Evolutionary conservation across 2,888 invertebrate genomes (phyloP).

Genomic region (Cyclophora punctaria): DNA sequence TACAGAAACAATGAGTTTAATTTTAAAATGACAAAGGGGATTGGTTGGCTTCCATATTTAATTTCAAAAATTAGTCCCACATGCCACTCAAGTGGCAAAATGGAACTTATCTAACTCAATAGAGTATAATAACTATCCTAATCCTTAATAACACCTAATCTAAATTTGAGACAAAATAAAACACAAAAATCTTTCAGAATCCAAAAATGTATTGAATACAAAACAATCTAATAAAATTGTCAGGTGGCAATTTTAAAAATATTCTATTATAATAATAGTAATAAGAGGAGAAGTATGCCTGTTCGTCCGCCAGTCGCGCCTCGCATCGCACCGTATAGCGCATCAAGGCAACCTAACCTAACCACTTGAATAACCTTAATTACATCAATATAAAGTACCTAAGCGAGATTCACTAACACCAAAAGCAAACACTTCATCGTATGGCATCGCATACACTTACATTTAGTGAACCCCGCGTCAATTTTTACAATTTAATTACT

Average conservation of each 20-base stretch:
- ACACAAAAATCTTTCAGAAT: slow-evolving; percentile 38
- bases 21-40: too few species aligned
- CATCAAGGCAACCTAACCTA: slow-evolving; percentile 34
- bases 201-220: slow-evolving; percentile 72
- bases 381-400: slow-evolving; percentile 32
- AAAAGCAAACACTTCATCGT: slow-evolving; percentile 3
- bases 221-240: slow-evolving; percentile 69
- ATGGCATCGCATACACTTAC: background rate
- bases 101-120: too few species aligned
- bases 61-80: too few species aligned
- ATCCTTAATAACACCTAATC: too few species aligned
- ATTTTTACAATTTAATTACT: slow-evolving; percentile 31
- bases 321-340: slow-evolving; percentile 10
- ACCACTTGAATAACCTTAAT: slow-evolving; percentile 26
- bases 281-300: slow-evolving; percentile 34
- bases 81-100: too few species aligned
- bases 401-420: slow-evolving; percentile 14
- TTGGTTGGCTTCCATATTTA: too few species aligned
- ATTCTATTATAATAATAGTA: slow-evolving; percentile 60
- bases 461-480: slow-evolving; percentile 14
- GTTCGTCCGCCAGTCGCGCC: slow-evolving; percentile 18
- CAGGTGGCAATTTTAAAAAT: slow-evolving; percentile 67
- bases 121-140: too few species aligned
- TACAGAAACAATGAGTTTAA: too few species aligned
- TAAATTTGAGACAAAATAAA: slow-evolving; percentile 20